Conservation (phyloP, 2,113 vertebrate species). For the Silurus glanis region DNA sequence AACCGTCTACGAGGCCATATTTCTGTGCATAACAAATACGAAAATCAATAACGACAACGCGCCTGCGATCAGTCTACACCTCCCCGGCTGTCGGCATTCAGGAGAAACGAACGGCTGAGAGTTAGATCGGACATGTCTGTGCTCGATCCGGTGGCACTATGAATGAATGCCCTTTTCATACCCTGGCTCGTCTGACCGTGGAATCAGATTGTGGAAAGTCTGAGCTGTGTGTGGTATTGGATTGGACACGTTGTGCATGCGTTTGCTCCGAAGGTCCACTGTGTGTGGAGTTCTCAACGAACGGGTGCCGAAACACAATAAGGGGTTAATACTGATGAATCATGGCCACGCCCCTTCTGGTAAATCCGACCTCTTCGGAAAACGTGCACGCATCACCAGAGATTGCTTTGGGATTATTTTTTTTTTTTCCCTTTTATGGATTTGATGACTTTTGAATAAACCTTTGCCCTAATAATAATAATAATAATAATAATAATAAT, state of each 20-base stretch:
- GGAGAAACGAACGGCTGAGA: background rate
- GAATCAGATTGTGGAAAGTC: background rate
- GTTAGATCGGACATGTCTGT: background rate
- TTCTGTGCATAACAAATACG: background rate
- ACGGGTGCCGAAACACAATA: background rate
- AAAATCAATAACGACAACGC: background rate
- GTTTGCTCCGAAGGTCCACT: background rate
- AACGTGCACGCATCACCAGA: background rate
- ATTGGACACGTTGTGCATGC: background rate
- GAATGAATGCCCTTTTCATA: background rate
- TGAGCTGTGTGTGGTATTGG: background rate
- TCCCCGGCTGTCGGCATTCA: background rate
- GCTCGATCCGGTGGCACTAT: background rate
- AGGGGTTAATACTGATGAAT: conserved; percentile 28
- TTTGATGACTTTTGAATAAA: background rate
- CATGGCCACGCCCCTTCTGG: background rate
- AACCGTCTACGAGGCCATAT: background rate
- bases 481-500: background rate
- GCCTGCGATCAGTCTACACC: background rate
- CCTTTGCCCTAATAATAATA: background rate
- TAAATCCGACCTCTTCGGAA: conserved; percentile 22
- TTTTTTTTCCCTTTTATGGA: background rate
- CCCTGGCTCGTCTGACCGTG: background rate
- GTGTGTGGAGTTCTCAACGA: background rate
- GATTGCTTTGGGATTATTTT: background rate